A percentile compares a stretch with the other conserved stretches of the same genome.
These are phyloP conservation scores for Rhinatrema bivittatum DNA, from an alignment of 2,797 vertebrate species.

Conservation along the genomic window DNA sequence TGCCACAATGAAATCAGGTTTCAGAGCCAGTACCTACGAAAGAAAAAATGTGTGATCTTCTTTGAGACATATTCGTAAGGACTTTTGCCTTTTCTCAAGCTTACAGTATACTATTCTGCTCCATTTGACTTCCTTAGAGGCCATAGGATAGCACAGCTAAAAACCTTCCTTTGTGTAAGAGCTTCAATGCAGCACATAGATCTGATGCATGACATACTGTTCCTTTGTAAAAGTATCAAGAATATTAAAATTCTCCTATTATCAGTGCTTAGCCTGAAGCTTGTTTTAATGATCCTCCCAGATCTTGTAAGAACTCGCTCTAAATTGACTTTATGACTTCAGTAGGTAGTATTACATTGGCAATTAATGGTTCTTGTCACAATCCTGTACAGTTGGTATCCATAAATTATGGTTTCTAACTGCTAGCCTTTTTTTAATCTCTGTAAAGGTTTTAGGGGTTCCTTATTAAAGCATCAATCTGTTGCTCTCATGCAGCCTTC, in stretches of 20 bases:
- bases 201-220: conserved; percentile 33
- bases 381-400: conserved; percentile 28
- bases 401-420: conserved; percentile 41
- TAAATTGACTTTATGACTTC: conserved; percentile 49
- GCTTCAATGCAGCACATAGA: conserved; percentile 19
- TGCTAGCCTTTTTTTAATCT: conserved; percentile 32
- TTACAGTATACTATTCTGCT: conserved; percentile 11
- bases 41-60: conserved; percentile 7
- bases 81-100: conserved; percentile 5
- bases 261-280: conserved; percentile 52
- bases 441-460: conserved; percentile 23
- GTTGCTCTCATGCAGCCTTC: conserved; percentile 26
- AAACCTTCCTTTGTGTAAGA: conserved; percentile 1
- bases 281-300: conserved; percentile 53
- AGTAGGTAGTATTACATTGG: conserved; percentile 40
- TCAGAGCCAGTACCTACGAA: conserved; percentile 1
- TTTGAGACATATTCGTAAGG: conserved; percentile 6
- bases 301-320: conserved; percentile 40
- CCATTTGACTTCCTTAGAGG: conserved; percentile 5
- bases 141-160: not conserved
- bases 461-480: conserved; percentile 42
- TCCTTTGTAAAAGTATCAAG: conserved; percentile 41
- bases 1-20: no score
- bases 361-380: conserved; percentile 56
- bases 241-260: conserved; percentile 54